Evolutionary conservation across 2,888 invertebrate species (phyloP).

Genomic region (Drosophila lacicola): DNA sequence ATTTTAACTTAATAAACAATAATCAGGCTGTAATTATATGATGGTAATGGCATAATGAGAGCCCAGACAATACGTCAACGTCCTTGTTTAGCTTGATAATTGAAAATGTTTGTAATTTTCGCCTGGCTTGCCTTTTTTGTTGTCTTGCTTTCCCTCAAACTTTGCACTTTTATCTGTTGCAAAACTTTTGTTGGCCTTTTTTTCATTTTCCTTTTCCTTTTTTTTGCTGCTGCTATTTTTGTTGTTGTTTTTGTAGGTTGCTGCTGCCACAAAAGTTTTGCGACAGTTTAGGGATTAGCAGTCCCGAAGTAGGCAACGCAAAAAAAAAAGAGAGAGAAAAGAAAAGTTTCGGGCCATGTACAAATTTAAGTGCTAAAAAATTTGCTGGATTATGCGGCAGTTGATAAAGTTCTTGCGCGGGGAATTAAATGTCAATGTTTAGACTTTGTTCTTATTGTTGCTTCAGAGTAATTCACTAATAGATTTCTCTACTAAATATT

Average conservation of each 20-base stretch:
- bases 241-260: constrained; percentile 19
- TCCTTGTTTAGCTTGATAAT: constrained; percentile 72
- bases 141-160: constrained; percentile 55
- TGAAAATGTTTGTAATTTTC: constrained; percentile 78
- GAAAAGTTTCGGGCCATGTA: constrained; percentile 69
- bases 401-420: constrained; percentile 68
- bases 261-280: constrained; percentile 66
- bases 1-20: constrained; percentile 77
- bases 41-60: constrained; percentile 69
- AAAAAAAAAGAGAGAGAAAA: constrained; percentile 12
- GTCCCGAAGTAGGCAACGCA: constrained; percentile 62
- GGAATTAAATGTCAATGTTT: constrained; percentile 65
- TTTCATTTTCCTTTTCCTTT: constrained; percentile 22
- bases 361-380: constrained; percentile 78
- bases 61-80: constrained; percentile 72
- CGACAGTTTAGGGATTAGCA: constrained; percentile 79
- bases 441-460: constrained; percentile 22
- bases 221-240: constrained; percentile 20
- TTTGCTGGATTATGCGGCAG: constrained; percentile 71
- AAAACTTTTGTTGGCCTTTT: constrained; percentile 70
- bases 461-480: constrained; percentile 56
- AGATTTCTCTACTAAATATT: constrained; percentile 60
- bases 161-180: constrained; percentile 77
- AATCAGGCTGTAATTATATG: constrained; percentile 77
- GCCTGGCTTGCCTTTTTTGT: constrained; percentile 48